Evolutionary conservation across 2,888 invertebrate genomes (phyloP), one percentile per base, ranked within the genome.

Genomic region (Dione juno): DNA sequence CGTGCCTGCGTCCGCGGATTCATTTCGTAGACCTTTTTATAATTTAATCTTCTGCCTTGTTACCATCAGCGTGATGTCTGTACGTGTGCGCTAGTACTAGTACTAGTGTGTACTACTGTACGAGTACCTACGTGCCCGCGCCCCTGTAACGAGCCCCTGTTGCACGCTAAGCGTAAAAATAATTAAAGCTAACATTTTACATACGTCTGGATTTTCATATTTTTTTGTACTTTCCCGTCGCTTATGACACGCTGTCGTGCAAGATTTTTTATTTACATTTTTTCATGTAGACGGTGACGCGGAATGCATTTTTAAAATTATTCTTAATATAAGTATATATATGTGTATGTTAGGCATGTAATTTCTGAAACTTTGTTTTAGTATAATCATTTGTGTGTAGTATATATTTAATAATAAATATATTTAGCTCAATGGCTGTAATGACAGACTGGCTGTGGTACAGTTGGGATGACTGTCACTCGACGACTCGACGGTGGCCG

Each of bases 1-100:
- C 87, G 85, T 81, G 84, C 86, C 84, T 80, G 70, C 77, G 72
- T 72, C 57, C 71, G 66, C 79, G 81, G 84, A 84, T 84, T 84
- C 82, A 80, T 85, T 83, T 80, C 81, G 80, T 76, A 74, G 79
- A 75, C 80, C 80, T 82, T 84, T 84, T 86, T 84, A 85, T 86
- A 86, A 87, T 87, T 85, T 84, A 85, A 86, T 87, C 81, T 83
- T 77, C 81, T 79, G 82, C 78, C 81, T 84, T 82, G 84, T 83
- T 82, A 83, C 85, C 83, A 82, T 83, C 81, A 81, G 74, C 79
- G 83, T 82, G 82, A 83, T 81, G 80, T n/a, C n/a, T n/a, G n/a
- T n/a, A n/a, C n/a, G n/a, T n/a, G n/a, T n/a, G n/a, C n/a, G n/a
- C n/a, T n/a, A n/a, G n/a, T n/a, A n/a, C n/a, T n/a, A n/a, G n/a